Base-by-base conservation (phyloP, 2,113 vertebrate genomes). In the Gallinago paraguaiae region DNA sequence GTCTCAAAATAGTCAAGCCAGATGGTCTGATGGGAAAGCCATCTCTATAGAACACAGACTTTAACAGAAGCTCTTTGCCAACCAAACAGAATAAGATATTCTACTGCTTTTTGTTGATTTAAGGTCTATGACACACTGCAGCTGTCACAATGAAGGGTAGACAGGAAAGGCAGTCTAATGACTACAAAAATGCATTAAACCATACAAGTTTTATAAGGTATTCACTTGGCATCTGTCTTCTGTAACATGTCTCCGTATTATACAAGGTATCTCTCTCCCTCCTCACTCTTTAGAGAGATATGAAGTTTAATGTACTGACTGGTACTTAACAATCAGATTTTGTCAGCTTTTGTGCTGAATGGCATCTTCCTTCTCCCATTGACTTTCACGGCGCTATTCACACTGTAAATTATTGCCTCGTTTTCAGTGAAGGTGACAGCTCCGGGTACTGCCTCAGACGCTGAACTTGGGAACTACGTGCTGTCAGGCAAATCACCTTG, bases 281-380 rank as follows among this genome's bases (percentile, higher is more conserved):
- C 79, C 90, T 77, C 16, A 1, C 82, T 88, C 91, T 95, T 96
- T 22, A 70, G 56, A 89, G 64, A 92, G 59, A 82, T 31, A 85
- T 4, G 63, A 88, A 74, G 71, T 70, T 95, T 95, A 90, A 95
- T 67, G 87, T 46, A 91, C 93, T 94, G 82, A 17, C 71, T 96
- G 59, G 50, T 86, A 59, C 51, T 93, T 88, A 90, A 82, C 92
- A 89, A 85, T 64, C 88, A 86, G 90, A 82, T 95, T 97, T 94
- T 96, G 93, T 95, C 95, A 96, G 90, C 81, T 85, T 82, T 80
- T 77, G 82, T 92, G 74, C 91, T 95, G 63, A 92, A 75, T 27
- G 70, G 87, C 82, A 50, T 56, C 89, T 70, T 93, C 85, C 75
- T 56, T 68, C 74, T 88, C 20, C 76, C 39, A 20, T 5, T 23